phyloP scores from a whole-genome alignment of 2,888 invertebrate genomes.

The Thymelicus lineola region DNA sequence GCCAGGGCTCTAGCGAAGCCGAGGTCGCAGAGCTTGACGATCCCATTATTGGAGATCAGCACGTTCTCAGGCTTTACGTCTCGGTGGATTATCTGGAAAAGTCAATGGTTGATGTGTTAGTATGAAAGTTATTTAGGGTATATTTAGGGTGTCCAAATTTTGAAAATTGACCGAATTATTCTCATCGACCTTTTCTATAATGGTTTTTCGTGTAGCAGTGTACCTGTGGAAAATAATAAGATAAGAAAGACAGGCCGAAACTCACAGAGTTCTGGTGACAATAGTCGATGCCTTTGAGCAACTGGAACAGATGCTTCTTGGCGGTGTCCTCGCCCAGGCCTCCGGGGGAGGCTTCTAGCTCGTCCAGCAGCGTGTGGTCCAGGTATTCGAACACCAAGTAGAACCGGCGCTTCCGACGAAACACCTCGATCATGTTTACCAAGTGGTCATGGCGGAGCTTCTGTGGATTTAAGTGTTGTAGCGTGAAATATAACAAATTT shows the following conservation, averaged over 20 bases:
- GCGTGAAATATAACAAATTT: too few species aligned
- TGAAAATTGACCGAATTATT: too few species aligned
- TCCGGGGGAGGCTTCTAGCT: slow-evolving; percentile 89
- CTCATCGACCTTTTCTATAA: too few species aligned
- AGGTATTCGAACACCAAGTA: slow-evolving; percentile 95
- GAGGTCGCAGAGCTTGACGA: slow-evolving; percentile 96
- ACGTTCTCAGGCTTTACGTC: slow-evolving; percentile 97
- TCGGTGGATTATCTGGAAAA: slow-evolving; percentile 91
- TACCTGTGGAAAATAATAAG: too few species aligned
- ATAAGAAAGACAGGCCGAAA: slow-evolving; percentile 25
- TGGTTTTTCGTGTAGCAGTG: too few species aligned
- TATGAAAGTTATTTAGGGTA: neutral
- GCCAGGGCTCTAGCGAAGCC: slow-evolving; percentile 93
- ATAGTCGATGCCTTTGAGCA: slow-evolving; percentile 91
- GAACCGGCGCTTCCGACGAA: slow-evolving; percentile 92
- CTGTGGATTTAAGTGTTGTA: slow-evolving; percentile 68
- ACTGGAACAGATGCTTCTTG: slow-evolving; percentile 91
- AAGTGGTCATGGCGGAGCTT: slow-evolving; percentile 95
- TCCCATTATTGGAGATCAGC: slow-evolving; percentile 90
- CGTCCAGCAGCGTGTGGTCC: slow-evolving; percentile 93
- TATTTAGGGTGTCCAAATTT: too few species aligned
- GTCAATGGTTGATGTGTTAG: neutral
- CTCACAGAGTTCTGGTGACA: slow-evolving; percentile 94
- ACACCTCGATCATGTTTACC: slow-evolving; percentile 95
- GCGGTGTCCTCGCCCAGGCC: slow-evolving; percentile 90